Conservation (phyloP, 2,888 invertebrate species). For the Odontothrips loti region DNA sequence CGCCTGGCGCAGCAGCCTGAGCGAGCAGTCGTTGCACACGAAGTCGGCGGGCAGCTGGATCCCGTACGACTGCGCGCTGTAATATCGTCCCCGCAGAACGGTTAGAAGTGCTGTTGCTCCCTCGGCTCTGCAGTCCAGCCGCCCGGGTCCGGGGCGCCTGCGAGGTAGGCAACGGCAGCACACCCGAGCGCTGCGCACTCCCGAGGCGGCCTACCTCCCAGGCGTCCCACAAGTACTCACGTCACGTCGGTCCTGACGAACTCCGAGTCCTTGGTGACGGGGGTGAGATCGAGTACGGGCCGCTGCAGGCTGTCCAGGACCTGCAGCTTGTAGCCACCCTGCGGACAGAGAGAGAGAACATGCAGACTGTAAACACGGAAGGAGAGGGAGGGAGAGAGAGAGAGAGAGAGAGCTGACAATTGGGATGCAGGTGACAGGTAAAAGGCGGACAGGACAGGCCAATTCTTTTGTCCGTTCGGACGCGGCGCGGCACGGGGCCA, state of each 20-base stretch:
- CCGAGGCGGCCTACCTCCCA: background rate
- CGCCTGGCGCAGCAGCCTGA: conserved; percentile 84
- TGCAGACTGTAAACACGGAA: background rate
- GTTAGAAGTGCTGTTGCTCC: no score
- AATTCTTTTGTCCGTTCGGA: no score
- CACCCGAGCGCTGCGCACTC: background rate
- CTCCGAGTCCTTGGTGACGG: conserved; percentile 71
- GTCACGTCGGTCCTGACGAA: conserved; percentile 80
- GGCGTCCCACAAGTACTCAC: conserved; percentile 56
- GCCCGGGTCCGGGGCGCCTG: background rate
- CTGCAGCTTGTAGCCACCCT: conserved; percentile 90
- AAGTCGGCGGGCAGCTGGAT: conserved; percentile 78
- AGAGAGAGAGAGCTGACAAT: background rate
- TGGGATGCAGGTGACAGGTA: background rate
- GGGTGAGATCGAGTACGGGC: conserved; percentile 78
- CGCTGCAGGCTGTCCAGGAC: conserved; percentile 79
- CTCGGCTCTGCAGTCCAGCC: no score
- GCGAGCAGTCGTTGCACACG: conserved; percentile 81
- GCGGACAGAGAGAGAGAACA: conserved; percentile 34
- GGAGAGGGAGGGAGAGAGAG: background rate
- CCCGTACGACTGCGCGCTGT: conserved; percentile 75
- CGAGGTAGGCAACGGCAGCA: background rate
- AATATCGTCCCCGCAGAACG: conserved; percentile 39
- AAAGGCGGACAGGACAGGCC: background rate
- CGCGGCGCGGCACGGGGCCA: no score